phyloP scores from a whole-genome alignment of 2,888 invertebrate genomes.

The Hydriomena furcata region DNA sequence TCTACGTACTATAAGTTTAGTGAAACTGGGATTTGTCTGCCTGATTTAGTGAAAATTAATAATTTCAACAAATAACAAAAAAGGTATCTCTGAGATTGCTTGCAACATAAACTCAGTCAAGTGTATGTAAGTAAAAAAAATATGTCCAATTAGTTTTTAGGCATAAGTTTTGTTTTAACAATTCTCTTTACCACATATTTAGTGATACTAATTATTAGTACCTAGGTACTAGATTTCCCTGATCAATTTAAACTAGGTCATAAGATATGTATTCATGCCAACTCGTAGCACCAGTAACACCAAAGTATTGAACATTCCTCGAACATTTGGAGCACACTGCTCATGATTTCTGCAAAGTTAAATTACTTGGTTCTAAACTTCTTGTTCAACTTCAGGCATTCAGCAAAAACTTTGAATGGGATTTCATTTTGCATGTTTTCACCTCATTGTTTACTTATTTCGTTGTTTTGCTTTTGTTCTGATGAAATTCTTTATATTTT shows the following conservation, averaged over 20 bases:
- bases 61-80: too few species aligned
- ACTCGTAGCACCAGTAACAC: background rate
- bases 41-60: background rate
- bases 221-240: too few species aligned
- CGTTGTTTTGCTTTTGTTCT: slow-evolving; percentile 59
- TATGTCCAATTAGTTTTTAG: too few species aligned
- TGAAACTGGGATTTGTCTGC: background rate
- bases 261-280: background rate
- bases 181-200: too few species aligned
- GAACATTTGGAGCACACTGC: slow-evolving; percentile 31
- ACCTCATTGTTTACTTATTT: slow-evolving; percentile 67
- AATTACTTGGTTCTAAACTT: slow-evolving; percentile 52
- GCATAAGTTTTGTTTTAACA: too few species aligned
- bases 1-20: background rate
- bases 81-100: too few species aligned
- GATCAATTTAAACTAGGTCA: background rate
- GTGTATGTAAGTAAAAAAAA: too few species aligned
- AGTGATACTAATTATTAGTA: too few species aligned
- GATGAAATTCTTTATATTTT: slow-evolving; percentile 52
- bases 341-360: slow-evolving; percentile 51
- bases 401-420: slow-evolving; percentile 64
- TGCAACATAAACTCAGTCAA: too few species aligned
- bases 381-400: slow-evolving; percentile 53
- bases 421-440: slow-evolving; percentile 65
- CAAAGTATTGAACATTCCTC: slow-evolving; percentile 1